Evolutionary conservation across 2,113 vertebrate genomes (phyloP), one percentile per base, ranked within the genome.

Genomic region (Clupea harengus): DNA sequence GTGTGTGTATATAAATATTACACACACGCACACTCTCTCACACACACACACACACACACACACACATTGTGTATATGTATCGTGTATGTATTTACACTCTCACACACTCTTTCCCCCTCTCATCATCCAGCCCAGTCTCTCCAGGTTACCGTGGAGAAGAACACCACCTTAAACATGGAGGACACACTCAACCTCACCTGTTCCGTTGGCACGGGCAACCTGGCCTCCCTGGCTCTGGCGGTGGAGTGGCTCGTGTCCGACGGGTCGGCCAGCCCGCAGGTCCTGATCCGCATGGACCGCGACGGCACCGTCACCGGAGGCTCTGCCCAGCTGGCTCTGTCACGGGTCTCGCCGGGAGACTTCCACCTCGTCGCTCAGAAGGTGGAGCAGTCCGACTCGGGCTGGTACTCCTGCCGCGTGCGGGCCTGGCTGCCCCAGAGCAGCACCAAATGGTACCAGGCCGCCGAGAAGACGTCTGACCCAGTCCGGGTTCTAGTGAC

Each of bases 151-250:
- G 20, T 88, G 84, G 83, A 82, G 45, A 81, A 85, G n/a, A 85
- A 87, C n/a, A 49, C 75, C 49, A 89, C 87, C 45, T 84, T 92
- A 6, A 90, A 60, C 8, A 81, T 86, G 78, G 87, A 83, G 18
- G 88, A 89, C 45, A 82, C 82, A 9, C 84, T 92, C 80, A 87
- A 87, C 45, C 80, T 92, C 81, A 88, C 87, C 85, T 91, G 91
- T 87, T 82, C 44, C 44, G 54, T 91, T 5, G 13, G 82, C 46
- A 25, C 84, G 17, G 49, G 83, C 22, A 60, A 10, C 75, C 83
- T 84, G 9, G 81, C 45, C 32, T 44, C 52, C 11, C 13, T 89
- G 17, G 67, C 67, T 4, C 46, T 92, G 80, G 91, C 90, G 78
- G 84, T 92, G 7, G 78, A 45, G 15, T 92, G 91, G 91, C 60